phyloP scores from a whole-genome alignment of 2,888 invertebrate genomes.

The Cryptocephalus primarius region DNA sequence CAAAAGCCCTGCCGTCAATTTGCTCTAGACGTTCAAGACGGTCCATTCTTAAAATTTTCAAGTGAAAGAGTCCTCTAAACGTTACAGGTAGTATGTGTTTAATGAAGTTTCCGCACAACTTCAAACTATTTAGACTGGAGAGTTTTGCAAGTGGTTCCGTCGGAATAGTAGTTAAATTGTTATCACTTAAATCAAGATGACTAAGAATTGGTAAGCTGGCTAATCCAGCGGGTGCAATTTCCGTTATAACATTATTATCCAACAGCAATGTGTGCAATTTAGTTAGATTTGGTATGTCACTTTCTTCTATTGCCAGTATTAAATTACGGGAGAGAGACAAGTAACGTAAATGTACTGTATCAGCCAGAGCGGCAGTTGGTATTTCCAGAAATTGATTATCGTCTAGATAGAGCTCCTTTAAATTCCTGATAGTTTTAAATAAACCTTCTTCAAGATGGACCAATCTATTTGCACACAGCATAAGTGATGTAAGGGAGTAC shows the following conservation, averaged over 20 bases:
- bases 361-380: conserved; percentile 56
- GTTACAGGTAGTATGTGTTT: conserved; percentile 62
- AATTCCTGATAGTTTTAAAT: conserved; percentile 56
- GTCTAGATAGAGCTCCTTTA: conserved; percentile 62
- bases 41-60: conserved; percentile 63
- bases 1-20: conserved; percentile 70
- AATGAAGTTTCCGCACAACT: conserved; percentile 71
- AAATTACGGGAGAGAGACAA: conserved; percentile 72
- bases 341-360: conserved; percentile 55
- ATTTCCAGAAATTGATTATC: conserved; percentile 71
- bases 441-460: conserved; percentile 61
- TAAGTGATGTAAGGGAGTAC: conserved; percentile 58
- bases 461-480: conserved; percentile 65
- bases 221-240: conserved; percentile 60
- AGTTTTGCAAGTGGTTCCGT: conserved; percentile 66
- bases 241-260: conserved; percentile 65
- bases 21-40: conserved; percentile 53
- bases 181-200: conserved; percentile 67
- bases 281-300: conserved; percentile 61
- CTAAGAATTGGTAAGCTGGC: conserved; percentile 63
- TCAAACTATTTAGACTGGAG: conserved; percentile 62
- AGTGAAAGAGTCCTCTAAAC: conserved; percentile 73
- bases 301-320: conserved; percentile 58
- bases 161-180: conserved; percentile 69
- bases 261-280: conserved; percentile 60